Conservation (phyloP, 2,888 invertebrate genomes). For the Andricus curvator region DNA sequence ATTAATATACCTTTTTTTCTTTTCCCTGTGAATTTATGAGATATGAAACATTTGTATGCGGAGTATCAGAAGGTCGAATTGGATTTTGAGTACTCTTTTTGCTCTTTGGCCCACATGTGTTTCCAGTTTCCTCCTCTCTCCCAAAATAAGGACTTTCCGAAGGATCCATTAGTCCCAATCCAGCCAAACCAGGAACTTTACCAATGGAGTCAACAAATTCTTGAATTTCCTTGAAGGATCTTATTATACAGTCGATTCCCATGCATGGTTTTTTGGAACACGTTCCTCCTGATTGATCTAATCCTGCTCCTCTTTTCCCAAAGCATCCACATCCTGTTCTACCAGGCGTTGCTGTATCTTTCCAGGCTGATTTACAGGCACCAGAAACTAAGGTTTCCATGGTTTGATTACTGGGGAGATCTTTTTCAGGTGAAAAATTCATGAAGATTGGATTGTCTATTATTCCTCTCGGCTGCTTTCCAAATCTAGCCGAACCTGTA, state of each 20-base stretch:
- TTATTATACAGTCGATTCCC: constrained; percentile 61
- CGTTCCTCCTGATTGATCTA: constrained; percentile 19
- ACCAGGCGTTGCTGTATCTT: neutral
- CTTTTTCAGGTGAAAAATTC: neutral
- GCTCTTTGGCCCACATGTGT: constrained; percentile 42
- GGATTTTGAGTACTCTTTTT: neutral
- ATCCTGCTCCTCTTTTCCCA: constrained; percentile 27
- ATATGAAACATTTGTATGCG: neutral
- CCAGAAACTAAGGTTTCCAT: constrained; percentile 54
- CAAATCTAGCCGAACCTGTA: neutral
- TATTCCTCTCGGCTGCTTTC: constrained; percentile 1
- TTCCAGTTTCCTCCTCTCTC: constrained; percentile 45
- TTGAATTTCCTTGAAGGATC: constrained; percentile 62
- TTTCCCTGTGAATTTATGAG: neutral
- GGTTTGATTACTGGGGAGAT: constrained; percentile 39
- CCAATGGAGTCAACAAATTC: constrained; percentile 64
- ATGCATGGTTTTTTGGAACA: constrained; percentile 63
- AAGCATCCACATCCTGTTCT: constrained; percentile 37
- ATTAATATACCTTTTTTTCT: neutral
- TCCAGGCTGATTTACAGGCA: constrained; percentile 48
- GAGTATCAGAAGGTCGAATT: neutral
- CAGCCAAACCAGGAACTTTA: constrained; percentile 62
- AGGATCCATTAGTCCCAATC: constrained; percentile 64
- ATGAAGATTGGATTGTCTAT: constrained; percentile 2
- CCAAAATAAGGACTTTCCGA: constrained; percentile 65